Conservation (phyloP, 2,113 vertebrate species). For the Psephotus haematonotus region DNA sequence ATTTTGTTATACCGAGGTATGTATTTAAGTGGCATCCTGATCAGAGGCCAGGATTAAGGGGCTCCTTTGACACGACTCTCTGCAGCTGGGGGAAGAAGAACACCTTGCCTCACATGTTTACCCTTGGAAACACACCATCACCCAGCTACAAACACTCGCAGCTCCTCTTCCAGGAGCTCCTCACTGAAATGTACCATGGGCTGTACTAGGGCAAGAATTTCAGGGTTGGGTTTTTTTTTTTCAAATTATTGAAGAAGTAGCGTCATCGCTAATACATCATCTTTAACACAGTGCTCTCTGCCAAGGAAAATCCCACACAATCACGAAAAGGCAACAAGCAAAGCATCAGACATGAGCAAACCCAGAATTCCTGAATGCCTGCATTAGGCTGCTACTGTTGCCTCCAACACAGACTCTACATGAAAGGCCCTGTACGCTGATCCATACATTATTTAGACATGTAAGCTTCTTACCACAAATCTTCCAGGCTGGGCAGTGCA, state of each 20-base stretch:
- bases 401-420: neutral
- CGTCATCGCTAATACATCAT: slow-evolving; percentile 41
- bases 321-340: neutral
- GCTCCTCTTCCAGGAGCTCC: neutral
- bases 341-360: slow-evolving; percentile 47
- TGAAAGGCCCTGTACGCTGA: neutral
- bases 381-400: slow-evolving; percentile 6
- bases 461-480: neutral
- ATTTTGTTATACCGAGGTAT: neutral
- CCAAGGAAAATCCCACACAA: slow-evolving; percentile 46
- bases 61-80: fast-evolving
- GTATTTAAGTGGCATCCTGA: neutral
- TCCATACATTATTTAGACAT: neutral
- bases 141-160: neutral
- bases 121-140: neutral
- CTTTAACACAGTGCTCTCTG: neutral
- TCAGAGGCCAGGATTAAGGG: neutral
- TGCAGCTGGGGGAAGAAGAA: neutral
- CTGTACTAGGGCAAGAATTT: slow-evolving; percentile 17
- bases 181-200: neutral
- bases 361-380: slow-evolving; percentile 30
- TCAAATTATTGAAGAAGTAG: neutral
- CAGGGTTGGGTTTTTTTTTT: neutral
- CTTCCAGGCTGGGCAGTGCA: neutral
- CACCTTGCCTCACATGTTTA: fast-evolving